Evolutionary conservation across 1,140 invertebrate species (phyloP), one percentile per base, ranked within the genome.

Genomic region (Caenorhabditis remanei): DNA sequence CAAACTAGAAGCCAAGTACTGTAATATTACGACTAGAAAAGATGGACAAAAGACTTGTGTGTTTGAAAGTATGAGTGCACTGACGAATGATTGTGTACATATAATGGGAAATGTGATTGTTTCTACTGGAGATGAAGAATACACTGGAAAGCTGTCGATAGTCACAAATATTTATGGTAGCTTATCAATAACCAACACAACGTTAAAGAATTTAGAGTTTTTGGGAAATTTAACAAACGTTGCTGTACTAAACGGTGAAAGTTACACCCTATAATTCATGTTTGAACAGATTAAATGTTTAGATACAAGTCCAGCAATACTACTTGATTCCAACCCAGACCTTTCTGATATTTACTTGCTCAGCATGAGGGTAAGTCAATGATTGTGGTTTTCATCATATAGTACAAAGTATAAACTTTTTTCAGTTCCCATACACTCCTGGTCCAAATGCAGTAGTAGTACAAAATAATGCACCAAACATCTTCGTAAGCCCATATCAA

Each of bases 21-120:
- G 71, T 24, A 21, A 79, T 6, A 79, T 24, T 24, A 71, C 65
- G 8, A 71, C 41, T 9, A 71, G 65, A 43, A 41, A 79, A 79
- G 46, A 48, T 11, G n/a, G n/a, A 7, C 19, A 79, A 24, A 50
- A 48, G 24, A 24, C 21, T 50, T 79, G 71, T 32, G n/a, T 50
- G 8, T 79, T 21, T 4, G 2, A 24, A 2, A 24, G 4, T 9
- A 53, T 79, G 71, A 21, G 46, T n/a, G 24, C 19, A 13, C 9
- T 79, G n/a, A n/a, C n/a, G n/a, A 79, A 24, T 13, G 9, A 43
- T 8, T 79, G 71, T 13, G 14, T 50, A 21, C 43, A 79, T 24
- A 14, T 79, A 2, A 21, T 79, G 4, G 71, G 71, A 50, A 13
- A 53, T 11, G n/a, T 79, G n/a, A 1, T 79, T 11, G 9, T 79